Evolutionary conservation across 2,797 vertebrate genomes (phyloP), one percentile per base, ranked within the genome.

Genomic region (Myotis findleyi): DNA sequence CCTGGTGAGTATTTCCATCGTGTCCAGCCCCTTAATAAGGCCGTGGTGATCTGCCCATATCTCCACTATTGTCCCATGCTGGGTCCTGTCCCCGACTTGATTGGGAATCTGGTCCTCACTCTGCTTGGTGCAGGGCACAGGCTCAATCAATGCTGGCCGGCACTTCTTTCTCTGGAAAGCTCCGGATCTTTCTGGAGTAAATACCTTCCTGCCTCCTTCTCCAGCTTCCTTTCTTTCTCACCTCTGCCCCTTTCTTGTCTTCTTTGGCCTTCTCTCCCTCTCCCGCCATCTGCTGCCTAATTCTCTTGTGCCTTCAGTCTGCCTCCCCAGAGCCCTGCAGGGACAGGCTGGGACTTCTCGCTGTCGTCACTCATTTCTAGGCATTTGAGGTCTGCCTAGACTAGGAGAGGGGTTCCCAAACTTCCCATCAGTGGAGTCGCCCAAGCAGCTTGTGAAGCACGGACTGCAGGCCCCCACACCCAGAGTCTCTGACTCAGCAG

Each of bases 1-100:
- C 7, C 38, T 20, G 0, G 21, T 16, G 66, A 59, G 36, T 7
- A 16, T 47, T 80, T 81, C 3, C 0, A 3, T 49, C 4, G 0
- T 59, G 17, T 57, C 53, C n/a, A 49, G 14, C 16, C 38, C 41
- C 7, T 30, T 23, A 6, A 25, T 49, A 36, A 49, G 27, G 38
- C 47, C 30, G 10, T 3, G 12, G 33, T 44, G 38, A 20, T 30
- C 66, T 36, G 21, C 64, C 51, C 27, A 4, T 12, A 10, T 36
- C 47, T n/a, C 18, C 62, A 6, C 17, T 12, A 33, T n/a, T 27
- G 38, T 21, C 23, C 33, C 55, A 2, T 30, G 12, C 7, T 3
- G 88, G 41, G 38, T 47, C 51, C 66, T 16, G 38, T 30, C 17
- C 23, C 30, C 17, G 2, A 33, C 51, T 36, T 1, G 10, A 20